Percentiles rank a stretch among this genome's conserved stretches.
These are phyloP conservation scores for Dipodomys spectabilis DNA, from an alignment of 2,113 vertebrate genomes.

Conservation along the genomic window DNA sequence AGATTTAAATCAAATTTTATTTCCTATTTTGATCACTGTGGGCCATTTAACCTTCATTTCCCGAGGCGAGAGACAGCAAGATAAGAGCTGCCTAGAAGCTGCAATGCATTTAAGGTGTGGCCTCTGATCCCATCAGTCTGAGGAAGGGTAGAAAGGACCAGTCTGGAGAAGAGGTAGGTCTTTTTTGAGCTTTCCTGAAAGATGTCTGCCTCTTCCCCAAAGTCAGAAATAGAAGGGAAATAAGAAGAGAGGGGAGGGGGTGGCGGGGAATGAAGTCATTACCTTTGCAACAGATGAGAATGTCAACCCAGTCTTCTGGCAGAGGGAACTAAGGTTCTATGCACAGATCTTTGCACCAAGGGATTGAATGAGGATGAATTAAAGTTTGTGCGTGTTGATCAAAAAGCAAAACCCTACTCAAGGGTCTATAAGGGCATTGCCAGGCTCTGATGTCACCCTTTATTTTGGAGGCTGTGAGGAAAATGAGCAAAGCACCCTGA, in stretches of 20 bases:
- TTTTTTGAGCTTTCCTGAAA: not conserved
- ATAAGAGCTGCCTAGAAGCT: not conserved
- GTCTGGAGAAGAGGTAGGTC: not conserved
- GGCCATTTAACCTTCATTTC: not conserved
- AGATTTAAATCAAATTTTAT: not conserved
- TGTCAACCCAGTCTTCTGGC: not conserved
- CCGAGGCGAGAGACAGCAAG: not conserved
- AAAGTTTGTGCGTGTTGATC: not conserved
- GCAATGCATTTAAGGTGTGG: fast-evolving
- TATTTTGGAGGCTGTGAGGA: not conserved
- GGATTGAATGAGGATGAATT: not conserved
- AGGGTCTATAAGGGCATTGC: not conserved
- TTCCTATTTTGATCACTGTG: not conserved
- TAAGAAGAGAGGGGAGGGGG: not conserved
- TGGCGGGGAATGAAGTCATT: not conserved
- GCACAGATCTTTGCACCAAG: not conserved
- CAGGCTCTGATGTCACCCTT: not conserved
- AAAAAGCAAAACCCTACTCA: not conserved
- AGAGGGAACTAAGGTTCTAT: not conserved
- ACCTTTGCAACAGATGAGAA: not conserved
- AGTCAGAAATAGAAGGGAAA: not conserved
- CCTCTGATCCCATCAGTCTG: too few relatives aligned
- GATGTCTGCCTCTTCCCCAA: not conserved
- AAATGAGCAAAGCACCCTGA: fast-evolving
- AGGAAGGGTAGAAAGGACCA: not conserved